Evolutionary conservation across 1,140 invertebrate genomes (phyloP).

Genomic region (Lutraria rhynchaena): DNA sequence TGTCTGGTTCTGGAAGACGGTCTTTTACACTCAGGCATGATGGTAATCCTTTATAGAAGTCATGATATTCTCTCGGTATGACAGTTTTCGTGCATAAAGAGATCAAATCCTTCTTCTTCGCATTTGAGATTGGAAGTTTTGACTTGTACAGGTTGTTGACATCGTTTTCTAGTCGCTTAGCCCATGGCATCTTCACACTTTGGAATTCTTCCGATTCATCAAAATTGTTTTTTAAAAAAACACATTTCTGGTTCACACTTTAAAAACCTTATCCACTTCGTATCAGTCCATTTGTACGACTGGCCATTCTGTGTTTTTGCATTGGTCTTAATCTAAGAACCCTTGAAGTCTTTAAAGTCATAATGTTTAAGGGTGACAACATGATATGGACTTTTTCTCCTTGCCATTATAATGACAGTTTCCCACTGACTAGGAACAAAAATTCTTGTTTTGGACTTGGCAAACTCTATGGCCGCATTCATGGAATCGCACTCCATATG

Average conservation of each 20-base stretch:
- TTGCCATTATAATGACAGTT: background rate
- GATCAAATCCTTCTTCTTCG: slow-evolving; percentile 44
- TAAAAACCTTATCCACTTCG: too few species aligned
- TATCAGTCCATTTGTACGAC: too few species aligned
- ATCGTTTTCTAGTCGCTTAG: background rate
- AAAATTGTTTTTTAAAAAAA: too few species aligned
- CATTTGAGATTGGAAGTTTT: slow-evolving; percentile 73
- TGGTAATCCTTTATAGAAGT: slow-evolving; percentile 34
- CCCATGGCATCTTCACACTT: too few species aligned
- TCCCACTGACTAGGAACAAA: slow-evolving; percentile 8
- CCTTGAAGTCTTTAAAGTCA: too few species aligned
- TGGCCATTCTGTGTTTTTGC: too few species aligned
- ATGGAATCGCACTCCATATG: slow-evolving; percentile 21
- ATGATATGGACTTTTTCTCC: slow-evolving; percentile 2
- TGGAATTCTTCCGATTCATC: too few species aligned
- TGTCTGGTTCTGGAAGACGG: slow-evolving; percentile 13
- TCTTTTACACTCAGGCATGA: background rate
- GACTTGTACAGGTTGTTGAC: slow-evolving; percentile 74
- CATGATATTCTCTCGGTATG: slow-evolving; percentile 31
- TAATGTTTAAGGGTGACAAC: background rate
- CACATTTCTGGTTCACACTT: too few species aligned
- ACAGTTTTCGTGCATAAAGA: background rate
- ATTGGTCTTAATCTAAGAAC: too few species aligned
- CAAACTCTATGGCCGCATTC: slow-evolving; percentile 10
- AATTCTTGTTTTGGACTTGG: slow-evolving; percentile 13